Conservation (phyloP, 2,888 invertebrate genomes). For the Drosophila subsilvestris region DNA sequence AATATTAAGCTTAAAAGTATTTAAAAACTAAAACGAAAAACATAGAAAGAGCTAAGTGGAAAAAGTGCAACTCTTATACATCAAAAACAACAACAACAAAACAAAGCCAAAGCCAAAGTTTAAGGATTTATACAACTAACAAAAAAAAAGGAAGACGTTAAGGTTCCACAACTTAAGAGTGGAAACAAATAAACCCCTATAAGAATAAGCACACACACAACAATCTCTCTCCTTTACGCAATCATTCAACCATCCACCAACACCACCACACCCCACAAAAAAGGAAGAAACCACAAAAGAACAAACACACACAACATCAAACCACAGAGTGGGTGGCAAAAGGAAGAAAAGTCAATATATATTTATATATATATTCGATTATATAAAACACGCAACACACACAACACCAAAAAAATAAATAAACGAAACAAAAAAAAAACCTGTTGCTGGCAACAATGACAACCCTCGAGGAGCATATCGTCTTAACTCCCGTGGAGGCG, state of each 20-base stretch:
- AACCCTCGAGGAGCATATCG: constrained; percentile 34
- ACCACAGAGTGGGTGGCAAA: neutral
- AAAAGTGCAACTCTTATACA: neutral
- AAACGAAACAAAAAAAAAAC: neutral
- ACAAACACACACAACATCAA: neutral
- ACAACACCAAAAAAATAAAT: neutral
- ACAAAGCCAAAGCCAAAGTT: neutral
- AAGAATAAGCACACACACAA: constrained; percentile 3
- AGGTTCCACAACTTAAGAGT: neutral
- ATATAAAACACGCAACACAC: neutral
- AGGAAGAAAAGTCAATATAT: constrained; percentile 3
- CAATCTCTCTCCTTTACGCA: neutral
- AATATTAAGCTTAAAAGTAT: constrained; percentile 17
- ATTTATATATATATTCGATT: neutral
- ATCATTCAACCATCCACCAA: neutral
- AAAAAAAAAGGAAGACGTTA: neutral
- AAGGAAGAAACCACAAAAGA: constrained; percentile 9
- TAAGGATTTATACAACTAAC: neutral
- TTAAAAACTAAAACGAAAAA: neutral
- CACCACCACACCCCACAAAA: neutral
- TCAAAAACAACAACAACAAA: neutral
- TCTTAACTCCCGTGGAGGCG: constrained; percentile 24
- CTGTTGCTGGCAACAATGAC: constrained; percentile 18
- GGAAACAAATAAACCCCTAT: neutral
- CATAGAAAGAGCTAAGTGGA: neutral